These are phyloP conservation scores for Uropetala carovei DNA, from an alignment of 2,888 invertebrate species.

Conservation along the genomic window DNA sequence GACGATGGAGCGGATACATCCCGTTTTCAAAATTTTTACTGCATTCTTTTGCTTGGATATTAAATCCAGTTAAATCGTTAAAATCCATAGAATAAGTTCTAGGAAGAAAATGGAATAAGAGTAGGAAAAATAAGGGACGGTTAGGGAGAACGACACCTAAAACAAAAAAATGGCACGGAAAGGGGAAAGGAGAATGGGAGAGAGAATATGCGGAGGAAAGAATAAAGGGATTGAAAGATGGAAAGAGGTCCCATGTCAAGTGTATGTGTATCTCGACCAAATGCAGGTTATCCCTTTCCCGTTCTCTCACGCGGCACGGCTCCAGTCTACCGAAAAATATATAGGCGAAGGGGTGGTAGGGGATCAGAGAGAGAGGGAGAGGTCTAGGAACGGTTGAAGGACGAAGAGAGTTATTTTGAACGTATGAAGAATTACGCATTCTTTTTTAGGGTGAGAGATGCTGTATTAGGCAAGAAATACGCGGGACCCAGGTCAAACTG, in stretches of 20 bases:
- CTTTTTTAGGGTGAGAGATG: background rate
- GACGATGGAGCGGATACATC: too few relatives aligned
- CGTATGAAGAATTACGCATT: conserved; percentile 18
- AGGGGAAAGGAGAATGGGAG: too few relatives aligned
- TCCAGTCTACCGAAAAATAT: conserved; percentile 13
- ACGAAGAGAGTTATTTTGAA: background rate
- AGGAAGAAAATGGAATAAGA: too few relatives aligned
- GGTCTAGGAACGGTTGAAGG: too few relatives aligned
- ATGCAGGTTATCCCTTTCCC: background rate
- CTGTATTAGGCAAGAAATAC: conserved; percentile 1
- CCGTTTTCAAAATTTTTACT: too few relatives aligned
- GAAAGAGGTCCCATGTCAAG: too few relatives aligned
- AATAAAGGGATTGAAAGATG: background rate
- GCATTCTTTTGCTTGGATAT: too few relatives aligned
- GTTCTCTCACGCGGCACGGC: background rate
- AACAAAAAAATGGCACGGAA: background rate
- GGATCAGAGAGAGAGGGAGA: background rate
- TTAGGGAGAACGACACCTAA: too few relatives aligned
- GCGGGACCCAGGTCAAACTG: background rate
- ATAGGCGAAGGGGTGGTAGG: background rate
- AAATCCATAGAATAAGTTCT: too few relatives aligned
- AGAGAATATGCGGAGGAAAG: background rate
- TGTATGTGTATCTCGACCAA: background rate
- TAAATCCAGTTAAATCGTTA: too few relatives aligned
- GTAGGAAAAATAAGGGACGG: too few relatives aligned